Conservation (phyloP, 2,113 vertebrate genomes). For the Rhodinocichla rosea region DNA sequence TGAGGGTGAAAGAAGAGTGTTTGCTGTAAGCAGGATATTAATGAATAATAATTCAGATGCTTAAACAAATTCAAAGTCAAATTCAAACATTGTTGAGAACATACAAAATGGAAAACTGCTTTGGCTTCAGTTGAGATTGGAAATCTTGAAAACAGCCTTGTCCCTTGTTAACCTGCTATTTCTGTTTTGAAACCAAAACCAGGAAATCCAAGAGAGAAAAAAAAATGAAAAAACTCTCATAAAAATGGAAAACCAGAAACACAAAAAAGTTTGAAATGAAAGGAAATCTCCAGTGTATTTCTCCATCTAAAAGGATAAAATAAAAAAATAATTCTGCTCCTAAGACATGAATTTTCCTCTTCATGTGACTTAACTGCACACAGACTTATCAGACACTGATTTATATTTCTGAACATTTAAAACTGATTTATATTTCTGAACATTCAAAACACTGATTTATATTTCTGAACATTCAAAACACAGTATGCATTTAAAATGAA, state of each 20-base stretch:
- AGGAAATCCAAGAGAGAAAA: not conserved
- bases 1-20: not conserved
- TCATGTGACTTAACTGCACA: not conserved
- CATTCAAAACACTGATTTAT: slow-evolving; percentile 10
- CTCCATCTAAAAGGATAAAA: not conserved
- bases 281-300: not conserved
- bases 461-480: slow-evolving; percentile 4
- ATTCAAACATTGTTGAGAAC: not conserved
- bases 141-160: not conserved
- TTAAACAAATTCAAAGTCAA: not conserved
- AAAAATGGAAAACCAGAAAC: not conserved
- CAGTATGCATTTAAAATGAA: not conserved
- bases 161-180: not conserved
- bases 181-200: not conserved
- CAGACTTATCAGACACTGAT: not conserved
- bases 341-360: not conserved
- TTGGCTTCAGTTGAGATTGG: not conserved
- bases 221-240: rapidly evolving
- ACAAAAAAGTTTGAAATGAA: not conserved
- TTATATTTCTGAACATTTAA: slow-evolving; percentile 25
- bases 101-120: not conserved
- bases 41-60: not conserved
- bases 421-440: no score
- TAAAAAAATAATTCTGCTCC: not conserved
- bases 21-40: not conserved